Percentiles rank a stretch among this genome's conserved stretches.
phyloP scores from a whole-genome alignment of 2,113 vertebrate species.

The Aleadryas rufinucha region DNA sequence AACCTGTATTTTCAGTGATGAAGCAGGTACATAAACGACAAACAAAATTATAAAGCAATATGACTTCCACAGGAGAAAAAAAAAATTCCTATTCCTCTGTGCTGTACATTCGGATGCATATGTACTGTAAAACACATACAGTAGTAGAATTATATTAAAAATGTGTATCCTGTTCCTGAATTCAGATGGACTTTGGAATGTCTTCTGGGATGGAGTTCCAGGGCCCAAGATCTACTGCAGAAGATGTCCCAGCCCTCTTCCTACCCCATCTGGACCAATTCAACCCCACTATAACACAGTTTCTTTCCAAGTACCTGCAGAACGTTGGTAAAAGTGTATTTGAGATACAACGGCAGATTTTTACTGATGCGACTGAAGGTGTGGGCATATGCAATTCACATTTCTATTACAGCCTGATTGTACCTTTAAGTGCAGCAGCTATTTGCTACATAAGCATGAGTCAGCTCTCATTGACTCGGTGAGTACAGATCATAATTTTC shows the following conservation, averaged over 20 bases:
- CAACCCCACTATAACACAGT: not conserved
- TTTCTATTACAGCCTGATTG: not conserved
- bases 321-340: not conserved
- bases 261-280: not conserved
- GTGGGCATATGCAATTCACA: not conserved
- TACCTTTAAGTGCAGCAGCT: not conserved
- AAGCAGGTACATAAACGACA: not conserved
- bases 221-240: not conserved
- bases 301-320: not conserved
- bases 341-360: not conserved
- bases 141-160: not conserved
- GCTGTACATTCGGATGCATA: not conserved
- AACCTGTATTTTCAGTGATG: not conserved
- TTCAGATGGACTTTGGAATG: not conserved
- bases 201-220: not conserved
- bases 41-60: not conserved
- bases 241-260: not conserved
- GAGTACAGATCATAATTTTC: not conserved
- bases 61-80: not conserved
- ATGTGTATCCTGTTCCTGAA: not conserved
- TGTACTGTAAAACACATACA: not conserved
- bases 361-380: not conserved
- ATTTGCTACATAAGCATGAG: conserved; percentile 16
- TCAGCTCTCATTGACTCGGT: not conserved
- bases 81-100: not conserved